Evolutionary conservation across 2,113 vertebrate species (phyloP), one percentile per base, ranked within the genome.

Genomic region (Mesocricetus auratus): DNA sequence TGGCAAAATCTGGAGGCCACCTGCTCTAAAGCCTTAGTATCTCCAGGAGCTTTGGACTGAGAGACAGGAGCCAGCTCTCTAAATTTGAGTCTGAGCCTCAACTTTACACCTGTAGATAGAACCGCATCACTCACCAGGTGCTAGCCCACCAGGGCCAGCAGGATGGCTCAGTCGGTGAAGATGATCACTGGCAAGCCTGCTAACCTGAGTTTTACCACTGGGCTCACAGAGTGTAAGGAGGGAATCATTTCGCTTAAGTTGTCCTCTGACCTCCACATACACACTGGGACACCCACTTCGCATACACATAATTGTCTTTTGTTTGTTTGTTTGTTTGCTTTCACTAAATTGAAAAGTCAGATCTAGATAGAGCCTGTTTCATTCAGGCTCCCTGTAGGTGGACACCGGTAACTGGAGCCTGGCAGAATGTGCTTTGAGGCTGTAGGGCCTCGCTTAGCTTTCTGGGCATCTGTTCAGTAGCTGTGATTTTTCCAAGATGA

Each of bases 401-500:
- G 50, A 77, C 45, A 56, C 77, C 50, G 47, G 73, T n/a, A 50
- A 29, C 9, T 39, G 97, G 86, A 95, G 83, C n/a, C 93, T 36
- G n/a, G 47, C 42, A 19, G 74, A 95, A 97, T 94, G 91, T 96
- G 82, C 82, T 93, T 95, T 89, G 16, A 1, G 90, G 83, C 93
- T 95, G 47, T 53, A 86, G 85, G 9, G 85, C 75, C 90, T 96
- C 96, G 88, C 89, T 96, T 94, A 87, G 79, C 69, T 91, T 96
- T 83, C 96, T 90, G 95, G 94, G 89, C 96, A 95, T 86, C 93
- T 87, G 93, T 50, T 91, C 13, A 0, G 47, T 58, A 0, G 7
- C 50, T 1, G 58, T 93, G 92, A 89, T 93, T 91, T 97, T 56
- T 94, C 95, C 79, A 92, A 94, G 94, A 94, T 95, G 96, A 97